Conservation (phyloP, 2,797 vertebrate species). For the Danio kyathit region DNA sequence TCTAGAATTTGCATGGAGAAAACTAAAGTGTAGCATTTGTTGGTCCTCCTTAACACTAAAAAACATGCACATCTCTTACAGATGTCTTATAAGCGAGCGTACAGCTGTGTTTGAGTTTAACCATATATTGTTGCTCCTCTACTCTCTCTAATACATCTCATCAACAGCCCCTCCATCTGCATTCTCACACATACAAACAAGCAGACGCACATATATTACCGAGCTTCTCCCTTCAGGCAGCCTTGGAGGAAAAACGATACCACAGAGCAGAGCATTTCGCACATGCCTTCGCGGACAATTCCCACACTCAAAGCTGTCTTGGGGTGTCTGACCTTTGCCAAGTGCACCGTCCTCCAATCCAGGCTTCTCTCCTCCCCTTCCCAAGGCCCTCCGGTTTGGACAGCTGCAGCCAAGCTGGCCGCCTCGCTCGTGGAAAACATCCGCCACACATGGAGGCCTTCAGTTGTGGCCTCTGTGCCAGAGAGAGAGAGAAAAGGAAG, state of each 20-base stretch:
- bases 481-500: conserved; percentile 37
- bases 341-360: conserved; percentile 71
- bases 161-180: conserved; percentile 62
- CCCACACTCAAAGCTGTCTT: conserved; percentile 84
- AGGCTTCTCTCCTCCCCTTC: conserved; percentile 72
- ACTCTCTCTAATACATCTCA: conserved; percentile 43
- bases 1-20: too few relatives aligned
- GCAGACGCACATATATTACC: conserved; percentile 47
- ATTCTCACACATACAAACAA: conserved; percentile 52
- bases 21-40: too few relatives aligned
- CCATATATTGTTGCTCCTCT: conserved; percentile 62
- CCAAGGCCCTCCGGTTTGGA: conserved; percentile 83
- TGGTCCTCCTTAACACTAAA: neutral
- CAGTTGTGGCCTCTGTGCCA: conserved; percentile 71
- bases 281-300: conserved; percentile 86
- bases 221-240: conserved; percentile 72
- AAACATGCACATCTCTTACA: neutral
- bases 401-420: conserved; percentile 89
- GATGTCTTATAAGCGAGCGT: conserved; percentile 56
- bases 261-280: conserved; percentile 78
- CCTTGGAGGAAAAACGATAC: conserved; percentile 81
- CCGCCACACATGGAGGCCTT: conserved; percentile 86
- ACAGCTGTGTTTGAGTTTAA: conserved; percentile 60
- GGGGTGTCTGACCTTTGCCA: conserved; percentile 86
- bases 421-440: conserved; percentile 88